Conservation (phyloP, 2,113 vertebrate genomes). For the Hymenochirus boettgeri region DNA sequence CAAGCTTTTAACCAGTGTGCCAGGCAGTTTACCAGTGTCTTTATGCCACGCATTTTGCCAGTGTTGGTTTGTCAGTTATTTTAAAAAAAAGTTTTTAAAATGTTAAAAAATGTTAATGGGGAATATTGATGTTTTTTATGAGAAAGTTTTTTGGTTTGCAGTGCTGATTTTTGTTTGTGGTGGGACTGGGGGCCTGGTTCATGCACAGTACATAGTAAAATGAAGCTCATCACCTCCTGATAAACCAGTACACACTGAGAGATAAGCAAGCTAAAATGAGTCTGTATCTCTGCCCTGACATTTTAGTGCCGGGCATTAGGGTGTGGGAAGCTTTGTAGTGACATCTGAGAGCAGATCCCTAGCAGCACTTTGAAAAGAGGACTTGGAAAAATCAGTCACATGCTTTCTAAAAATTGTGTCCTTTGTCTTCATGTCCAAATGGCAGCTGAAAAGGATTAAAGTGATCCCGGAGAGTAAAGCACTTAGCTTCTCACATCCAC, state of each 20-base stretch:
- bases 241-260: slow-evolving; percentile 44
- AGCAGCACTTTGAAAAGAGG: slow-evolving; percentile 44
- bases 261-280: slow-evolving; percentile 39
- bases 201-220: slow-evolving; percentile 19
- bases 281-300: slow-evolving; percentile 55
- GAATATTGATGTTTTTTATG: no score
- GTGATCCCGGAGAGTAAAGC: slow-evolving; percentile 49
- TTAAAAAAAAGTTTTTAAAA: no score
- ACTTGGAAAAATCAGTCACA: slow-evolving; percentile 57
- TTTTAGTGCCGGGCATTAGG: slow-evolving; percentile 54
- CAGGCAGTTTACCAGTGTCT: no score
- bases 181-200: no score
- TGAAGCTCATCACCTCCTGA: slow-evolving; percentile 57
- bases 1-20: no score
- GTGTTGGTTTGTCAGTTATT: no score
- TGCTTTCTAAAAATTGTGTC: slow-evolving; percentile 57
- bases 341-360: slow-evolving; percentile 49
- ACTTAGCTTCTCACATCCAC: slow-evolving; percentile 51
- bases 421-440: slow-evolving; percentile 56
- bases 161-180: no score
- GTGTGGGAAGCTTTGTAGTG: slow-evolving; percentile 54
- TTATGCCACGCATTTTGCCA: no score
- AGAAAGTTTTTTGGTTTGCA: no score
- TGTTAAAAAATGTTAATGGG: no score
- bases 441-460: slow-evolving; percentile 51